These are phyloP conservation scores for Barnardius zonarius DNA, from an alignment of 2,113 vertebrate species.

Conservation along the genomic window DNA sequence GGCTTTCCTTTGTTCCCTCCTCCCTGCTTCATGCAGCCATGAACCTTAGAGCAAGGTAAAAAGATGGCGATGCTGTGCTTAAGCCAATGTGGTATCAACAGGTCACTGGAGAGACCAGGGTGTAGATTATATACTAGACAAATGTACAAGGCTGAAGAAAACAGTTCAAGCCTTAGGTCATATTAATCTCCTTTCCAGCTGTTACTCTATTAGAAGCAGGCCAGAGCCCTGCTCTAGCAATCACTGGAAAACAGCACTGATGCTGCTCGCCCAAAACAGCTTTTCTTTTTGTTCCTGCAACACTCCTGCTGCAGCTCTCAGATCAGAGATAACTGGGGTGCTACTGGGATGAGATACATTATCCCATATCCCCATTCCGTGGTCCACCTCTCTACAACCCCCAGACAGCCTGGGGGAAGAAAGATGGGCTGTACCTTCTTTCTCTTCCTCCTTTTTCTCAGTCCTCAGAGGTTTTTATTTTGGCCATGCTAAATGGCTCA, in stretches of 20 bases:
- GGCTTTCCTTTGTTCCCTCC: not conserved
- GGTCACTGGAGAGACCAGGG: not conserved
- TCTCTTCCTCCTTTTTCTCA: not conserved
- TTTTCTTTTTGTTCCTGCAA: not conserved
- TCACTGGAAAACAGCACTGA: not conserved
- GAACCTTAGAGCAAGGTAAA: not conserved
- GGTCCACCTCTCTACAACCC: not conserved
- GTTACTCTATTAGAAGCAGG: not conserved
- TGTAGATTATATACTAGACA: not conserved
- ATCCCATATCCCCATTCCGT: not conserved
- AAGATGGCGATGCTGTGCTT: not conserved
- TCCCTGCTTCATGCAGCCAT: not conserved
- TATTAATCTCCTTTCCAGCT: not conserved
- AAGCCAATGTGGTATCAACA: not conserved
- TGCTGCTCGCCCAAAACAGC: not conserved
- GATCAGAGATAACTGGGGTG: not conserved
- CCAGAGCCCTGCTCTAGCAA: not conserved
- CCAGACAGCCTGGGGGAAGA: not conserved
- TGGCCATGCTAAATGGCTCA: not conserved
- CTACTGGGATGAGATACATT: accelerated
- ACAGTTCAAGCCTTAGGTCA: not conserved
- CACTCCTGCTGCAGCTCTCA: not conserved
- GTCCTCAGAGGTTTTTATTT: not conserved
- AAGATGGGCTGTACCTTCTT: not conserved
- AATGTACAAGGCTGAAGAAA: not conserved